Percentiles rank a stretch among this genome's conserved stretches.
These are phyloP conservation scores for Oryzias curvinotus DNA, from an alignment of 2,113 vertebrate species.

Conservation along the genomic window DNA sequence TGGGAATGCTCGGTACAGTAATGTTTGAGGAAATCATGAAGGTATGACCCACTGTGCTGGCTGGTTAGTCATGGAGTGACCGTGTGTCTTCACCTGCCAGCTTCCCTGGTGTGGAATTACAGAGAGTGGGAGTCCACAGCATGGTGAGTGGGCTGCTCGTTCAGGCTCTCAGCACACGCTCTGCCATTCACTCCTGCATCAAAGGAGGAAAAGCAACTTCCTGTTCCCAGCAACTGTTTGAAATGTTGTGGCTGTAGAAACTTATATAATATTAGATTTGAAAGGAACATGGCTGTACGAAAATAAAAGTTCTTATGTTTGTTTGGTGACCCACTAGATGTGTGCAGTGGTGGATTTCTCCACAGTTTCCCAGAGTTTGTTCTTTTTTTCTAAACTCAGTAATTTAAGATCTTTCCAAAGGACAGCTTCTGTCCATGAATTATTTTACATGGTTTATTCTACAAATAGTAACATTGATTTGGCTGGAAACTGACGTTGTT, in stretches of 20 bases:
- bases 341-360: no score
- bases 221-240: neutral
- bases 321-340: no score
- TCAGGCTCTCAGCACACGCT: slow-evolving; percentile 30
- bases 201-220: slow-evolving; percentile 9
- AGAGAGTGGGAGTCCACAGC: slow-evolving; percentile 57
- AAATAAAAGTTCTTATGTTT: no score
- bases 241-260: neutral
- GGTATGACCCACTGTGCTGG: slow-evolving; percentile 23
- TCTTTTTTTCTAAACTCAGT: no score
- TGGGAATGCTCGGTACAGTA: slow-evolving; percentile 10
- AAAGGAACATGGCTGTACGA: no score
- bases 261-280: no score
- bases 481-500: no score
- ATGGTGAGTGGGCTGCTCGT: slow-evolving; percentile 46
- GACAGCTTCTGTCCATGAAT: no score
- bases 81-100: slow-evolving; percentile 56
- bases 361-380: no score
- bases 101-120: slow-evolving; percentile 39
- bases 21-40: slow-evolving; percentile 30
- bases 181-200: slow-evolving; percentile 17
- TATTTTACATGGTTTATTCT: no score
- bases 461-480: no score
- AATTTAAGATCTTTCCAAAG: no score
- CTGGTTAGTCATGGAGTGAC: slow-evolving; percentile 40